Base-by-base conservation (phyloP, 2,113 vertebrate genomes). In the Oenanthe oenanthe region DNA sequence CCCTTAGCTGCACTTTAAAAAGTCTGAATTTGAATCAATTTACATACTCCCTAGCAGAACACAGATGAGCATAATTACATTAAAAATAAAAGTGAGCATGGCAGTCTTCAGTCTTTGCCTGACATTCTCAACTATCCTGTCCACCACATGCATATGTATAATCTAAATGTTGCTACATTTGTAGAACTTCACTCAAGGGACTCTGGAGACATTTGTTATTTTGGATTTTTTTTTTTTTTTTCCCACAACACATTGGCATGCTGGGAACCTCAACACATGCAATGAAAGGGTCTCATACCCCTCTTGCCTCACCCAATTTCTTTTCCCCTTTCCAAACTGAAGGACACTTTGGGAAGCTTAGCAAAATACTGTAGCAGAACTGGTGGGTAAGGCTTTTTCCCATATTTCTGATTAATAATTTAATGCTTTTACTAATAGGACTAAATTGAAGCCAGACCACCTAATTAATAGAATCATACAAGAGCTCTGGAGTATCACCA, bases 161-260 rank as follows among this genome's bases (percentile, higher is more conserved):
- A 84, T 20, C 21, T 40, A 63, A 45, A 56, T 20, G 13, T 47
- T 56, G 28, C 4, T 56, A 56, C 15, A 40, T 31, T 38, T 63
- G 28, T 54, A 68, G 40, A 76, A 16, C 12, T 62, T 51, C 29
- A 48, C 43, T 57, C 56, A 31, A 32, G 29, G 42, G 31, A 34
- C 48, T 47, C 18, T 38, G 20, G 9, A 75, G 13, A 7, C 4
- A 4, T n/a, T 58, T 70, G 7, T 18, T 63, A 40, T 24, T 66
- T 82, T 38, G 14, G 13, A 4, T 5, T 40, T 22, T 66, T 26
- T 32, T 38, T 13, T 32, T 68, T 7, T 4, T 17, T 40, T 38
- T 10, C 43, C 43, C 18, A 43, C 43, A 51, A 6, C 4, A 26
- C 34, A 18, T 3, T 3, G 25, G 19, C 9, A 8, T 0, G 0